Conservation (phyloP, 2,113 vertebrate genomes). For the Nematolebias whitei region DNA sequence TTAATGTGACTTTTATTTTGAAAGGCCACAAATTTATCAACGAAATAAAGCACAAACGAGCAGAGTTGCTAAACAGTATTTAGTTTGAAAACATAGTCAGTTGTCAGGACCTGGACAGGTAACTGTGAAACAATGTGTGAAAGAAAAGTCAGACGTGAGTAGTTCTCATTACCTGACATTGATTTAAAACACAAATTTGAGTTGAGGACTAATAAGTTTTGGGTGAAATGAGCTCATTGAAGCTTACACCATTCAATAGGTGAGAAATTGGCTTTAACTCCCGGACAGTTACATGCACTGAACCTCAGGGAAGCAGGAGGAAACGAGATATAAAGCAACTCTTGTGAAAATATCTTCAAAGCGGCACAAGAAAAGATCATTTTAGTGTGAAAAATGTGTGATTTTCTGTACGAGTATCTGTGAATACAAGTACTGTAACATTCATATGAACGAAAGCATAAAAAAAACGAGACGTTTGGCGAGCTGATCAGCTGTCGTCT, state of each 20-base stretch:
- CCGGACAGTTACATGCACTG: slow-evolving; percentile 4
- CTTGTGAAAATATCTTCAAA: background rate
- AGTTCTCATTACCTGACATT: background rate
- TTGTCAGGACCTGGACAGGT: background rate
- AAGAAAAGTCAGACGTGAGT: slow-evolving; percentile 6
- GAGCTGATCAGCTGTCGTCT: background rate
- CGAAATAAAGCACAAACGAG: background rate
- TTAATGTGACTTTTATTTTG: background rate
- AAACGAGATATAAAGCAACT: background rate
- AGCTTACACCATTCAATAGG: slow-evolving; percentile 1
- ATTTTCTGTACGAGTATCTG: background rate
- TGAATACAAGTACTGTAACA: background rate
- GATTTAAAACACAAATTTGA: slow-evolving; percentile 3
- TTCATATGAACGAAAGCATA: background rate
- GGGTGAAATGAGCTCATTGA: slow-evolving; percentile 1
- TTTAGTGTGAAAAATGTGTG: background rate
- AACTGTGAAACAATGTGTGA: background rate
- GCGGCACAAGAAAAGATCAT: slow-evolving; percentile 1
- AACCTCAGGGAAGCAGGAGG: background rate
- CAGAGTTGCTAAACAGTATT: background rate
- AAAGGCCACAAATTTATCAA: background rate
- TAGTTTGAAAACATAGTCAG: background rate
- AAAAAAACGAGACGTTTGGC: background rate
- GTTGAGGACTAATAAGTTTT: background rate
- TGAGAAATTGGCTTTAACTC: background rate